phyloP scores from a whole-genome alignment of 2,797 vertebrate genomes.

The Uromys caudimaculatus region DNA sequence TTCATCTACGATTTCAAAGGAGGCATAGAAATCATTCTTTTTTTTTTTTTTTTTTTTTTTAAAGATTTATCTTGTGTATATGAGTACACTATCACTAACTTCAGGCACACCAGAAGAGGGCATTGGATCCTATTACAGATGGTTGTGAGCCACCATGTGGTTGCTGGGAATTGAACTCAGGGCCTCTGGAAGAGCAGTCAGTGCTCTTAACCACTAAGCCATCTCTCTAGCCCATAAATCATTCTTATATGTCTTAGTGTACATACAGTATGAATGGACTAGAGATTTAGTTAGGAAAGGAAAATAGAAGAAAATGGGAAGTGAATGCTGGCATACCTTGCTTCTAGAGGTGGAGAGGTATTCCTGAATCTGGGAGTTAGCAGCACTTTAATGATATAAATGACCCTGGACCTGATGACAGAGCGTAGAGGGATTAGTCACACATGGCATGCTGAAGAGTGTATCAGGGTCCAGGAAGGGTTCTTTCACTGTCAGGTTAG shows the following conservation, averaged over 20 bases:
- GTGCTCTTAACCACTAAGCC: too few species aligned
- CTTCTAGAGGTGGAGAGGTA: neutral
- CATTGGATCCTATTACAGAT: too few species aligned
- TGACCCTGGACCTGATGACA: neutral
- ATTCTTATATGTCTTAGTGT: neutral
- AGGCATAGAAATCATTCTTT: neutral
- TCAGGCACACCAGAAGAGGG: too few species aligned
- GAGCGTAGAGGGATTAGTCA: neutral
- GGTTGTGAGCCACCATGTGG: too few species aligned
- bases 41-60: too few species aligned
- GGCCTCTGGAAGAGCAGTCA: too few species aligned
- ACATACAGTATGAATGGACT: neutral
- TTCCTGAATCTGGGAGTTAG: neutral
- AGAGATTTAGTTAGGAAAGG: slow-evolving; percentile 34
- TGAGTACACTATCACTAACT: too few species aligned
- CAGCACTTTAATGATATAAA: neutral
- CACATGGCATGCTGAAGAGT: neutral
- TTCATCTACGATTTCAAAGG: neutral
- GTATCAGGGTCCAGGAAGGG: neutral
- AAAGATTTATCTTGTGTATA: too few species aligned
- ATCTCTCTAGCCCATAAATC: too few species aligned
- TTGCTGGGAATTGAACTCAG: too few species aligned
- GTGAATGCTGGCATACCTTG: neutral
- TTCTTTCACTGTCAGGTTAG: neutral
- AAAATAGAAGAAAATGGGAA: slow-evolving; percentile 20